Evolutionary conservation across 2,797 vertebrate species (phyloP).

Genomic region (Valencia hispanica): DNA sequence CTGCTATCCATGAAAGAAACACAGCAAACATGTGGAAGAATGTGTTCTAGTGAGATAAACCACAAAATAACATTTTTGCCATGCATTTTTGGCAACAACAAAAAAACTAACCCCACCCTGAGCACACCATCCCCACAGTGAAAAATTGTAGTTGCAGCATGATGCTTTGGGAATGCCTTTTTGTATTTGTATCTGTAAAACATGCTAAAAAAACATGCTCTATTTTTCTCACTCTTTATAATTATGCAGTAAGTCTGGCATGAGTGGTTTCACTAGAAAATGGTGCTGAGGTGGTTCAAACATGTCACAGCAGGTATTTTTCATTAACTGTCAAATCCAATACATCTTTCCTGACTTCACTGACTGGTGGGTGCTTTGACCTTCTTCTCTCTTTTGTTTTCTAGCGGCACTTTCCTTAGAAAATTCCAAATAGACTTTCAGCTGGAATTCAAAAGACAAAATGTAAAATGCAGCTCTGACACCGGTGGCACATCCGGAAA

Average conservation of each 20-base stretch:
- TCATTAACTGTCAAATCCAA: constrained; percentile 36
- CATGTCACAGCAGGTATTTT: constrained; percentile 39
- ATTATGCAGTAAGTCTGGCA: not conserved
- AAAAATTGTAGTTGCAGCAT: not conserved
- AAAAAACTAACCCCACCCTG: not conserved
- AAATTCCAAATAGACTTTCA: constrained; percentile 61
- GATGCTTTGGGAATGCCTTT: not conserved
- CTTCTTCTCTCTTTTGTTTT: constrained; percentile 50
- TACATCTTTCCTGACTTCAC: constrained; percentile 27
- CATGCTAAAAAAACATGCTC: not conserved
- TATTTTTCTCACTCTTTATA: not conserved
- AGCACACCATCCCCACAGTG: not conserved
- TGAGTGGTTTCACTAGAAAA: not conserved
- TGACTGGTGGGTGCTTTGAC: constrained; percentile 33
- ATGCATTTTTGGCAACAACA: no score
- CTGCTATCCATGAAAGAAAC: not conserved
- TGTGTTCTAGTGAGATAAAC: not conserved
- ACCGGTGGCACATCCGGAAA: constrained; percentile 32
- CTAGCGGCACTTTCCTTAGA: constrained; percentile 41
- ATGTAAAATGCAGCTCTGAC: constrained; percentile 40
- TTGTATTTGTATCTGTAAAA: not conserved
- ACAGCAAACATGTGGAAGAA: not conserved
- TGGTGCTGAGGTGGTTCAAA: constrained; percentile 1
- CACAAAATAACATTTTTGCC: no score
- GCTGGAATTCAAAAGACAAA: constrained; percentile 48